phyloP scores from a whole-genome alignment of 2,888 invertebrate species.

The Amphipyra tragopoginis region DNA sequence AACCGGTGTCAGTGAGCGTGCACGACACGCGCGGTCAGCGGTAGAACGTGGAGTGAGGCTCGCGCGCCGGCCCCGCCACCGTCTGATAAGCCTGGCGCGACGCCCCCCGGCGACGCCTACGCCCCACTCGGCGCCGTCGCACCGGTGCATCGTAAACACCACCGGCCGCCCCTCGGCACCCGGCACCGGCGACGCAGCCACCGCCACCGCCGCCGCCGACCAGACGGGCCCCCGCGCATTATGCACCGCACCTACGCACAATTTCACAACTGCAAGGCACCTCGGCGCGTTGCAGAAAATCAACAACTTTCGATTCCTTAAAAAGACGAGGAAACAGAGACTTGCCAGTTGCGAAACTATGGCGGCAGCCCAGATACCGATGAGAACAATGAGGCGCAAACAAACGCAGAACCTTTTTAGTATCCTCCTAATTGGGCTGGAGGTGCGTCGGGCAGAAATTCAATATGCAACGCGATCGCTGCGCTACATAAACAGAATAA shows the following conservation, averaged over 20 bases:
- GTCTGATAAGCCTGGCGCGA: conserved; percentile 90
- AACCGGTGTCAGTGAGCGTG: conserved; percentile 84
- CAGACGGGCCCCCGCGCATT: conserved; percentile 84
- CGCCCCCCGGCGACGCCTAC: conserved; percentile 90
- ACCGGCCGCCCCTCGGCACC: conserved; percentile 83
- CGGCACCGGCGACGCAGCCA: conserved; percentile 66
- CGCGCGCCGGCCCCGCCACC: conserved; percentile 88
- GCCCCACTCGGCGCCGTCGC: conserved; percentile 86
- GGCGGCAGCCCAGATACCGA: conserved; percentile 81
- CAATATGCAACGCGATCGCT: conserved; percentile 86
- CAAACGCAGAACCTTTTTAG: conserved; percentile 85
- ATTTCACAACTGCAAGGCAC: conserved; percentile 81
- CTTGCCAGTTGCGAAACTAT: conserved; percentile 78
- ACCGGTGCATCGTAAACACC: conserved; percentile 84
- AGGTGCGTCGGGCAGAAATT: conserved; percentile 81
- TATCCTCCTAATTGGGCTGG: conserved; percentile 86
- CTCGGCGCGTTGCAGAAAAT: conserved; percentile 75
- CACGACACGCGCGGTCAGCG: conserved; percentile 84
- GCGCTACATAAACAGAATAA: conserved; percentile 86
- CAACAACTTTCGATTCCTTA: conserved; percentile 88
- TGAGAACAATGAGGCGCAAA: conserved; percentile 85
- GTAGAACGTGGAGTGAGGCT: conserved; percentile 87
- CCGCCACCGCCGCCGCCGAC: conserved; percentile 67
- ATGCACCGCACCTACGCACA: conserved; percentile 85
- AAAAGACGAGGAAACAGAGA: conserved; percentile 83